Percentiles rank a stretch among this genome's conserved stretches.
phyloP scores from a whole-genome alignment of 2,888 invertebrate species.

The Drosophila lutescens region DNA sequence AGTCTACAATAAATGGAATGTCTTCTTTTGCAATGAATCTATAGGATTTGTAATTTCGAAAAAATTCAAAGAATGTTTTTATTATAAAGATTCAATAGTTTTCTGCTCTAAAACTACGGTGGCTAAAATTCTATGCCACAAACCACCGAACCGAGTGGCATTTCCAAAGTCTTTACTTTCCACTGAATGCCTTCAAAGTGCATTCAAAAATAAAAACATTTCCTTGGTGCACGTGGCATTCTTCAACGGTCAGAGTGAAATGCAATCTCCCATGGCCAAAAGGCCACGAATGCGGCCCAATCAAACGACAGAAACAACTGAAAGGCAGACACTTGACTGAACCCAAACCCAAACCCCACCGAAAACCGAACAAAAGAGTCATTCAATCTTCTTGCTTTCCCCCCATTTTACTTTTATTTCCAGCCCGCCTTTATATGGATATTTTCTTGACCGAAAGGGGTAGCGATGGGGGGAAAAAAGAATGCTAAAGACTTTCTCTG shows the following conservation, averaged over 20 bases:
- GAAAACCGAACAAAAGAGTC: conserved; percentile 28
- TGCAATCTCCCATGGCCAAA: conserved; percentile 20
- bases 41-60: no score
- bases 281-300: conserved; percentile 32
- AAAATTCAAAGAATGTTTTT: no score
- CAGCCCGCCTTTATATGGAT: conserved; percentile 6
- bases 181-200: conserved; percentile 17
- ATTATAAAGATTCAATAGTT: background rate
- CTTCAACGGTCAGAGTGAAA: conserved; percentile 19
- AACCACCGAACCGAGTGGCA: background rate
- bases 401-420: conserved; percentile 30
- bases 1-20: no score
- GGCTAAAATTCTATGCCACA: background rate
- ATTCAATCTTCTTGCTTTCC: conserved; percentile 33
- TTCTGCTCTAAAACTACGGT: background rate
- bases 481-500: conserved; percentile 9
- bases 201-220: conserved; percentile 29
- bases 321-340: conserved; percentile 29
- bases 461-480: conserved; percentile 12
- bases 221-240: conserved; percentile 10
- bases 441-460: conserved; percentile 3
- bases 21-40: no score
- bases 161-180: conserved; percentile 20
- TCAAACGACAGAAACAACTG: conserved; percentile 25
- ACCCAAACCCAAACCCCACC: no score